Evolutionary conservation across 2,113 vertebrate species (phyloP).

Genomic region (Pyxicephalus adspersus): DNA sequence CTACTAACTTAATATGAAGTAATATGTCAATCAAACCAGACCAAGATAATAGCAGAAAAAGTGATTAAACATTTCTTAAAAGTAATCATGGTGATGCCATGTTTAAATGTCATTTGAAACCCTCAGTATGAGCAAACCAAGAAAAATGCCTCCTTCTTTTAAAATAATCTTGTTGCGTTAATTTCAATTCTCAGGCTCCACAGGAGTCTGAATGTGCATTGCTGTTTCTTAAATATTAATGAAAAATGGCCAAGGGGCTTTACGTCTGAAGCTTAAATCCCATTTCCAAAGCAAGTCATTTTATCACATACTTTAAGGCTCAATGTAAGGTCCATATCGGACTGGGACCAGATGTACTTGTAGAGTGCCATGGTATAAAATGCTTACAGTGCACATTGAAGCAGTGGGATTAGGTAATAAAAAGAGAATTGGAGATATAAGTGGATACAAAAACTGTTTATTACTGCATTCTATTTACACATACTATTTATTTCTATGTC

Average conservation of each 20-base stretch:
- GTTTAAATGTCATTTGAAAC: slow-evolving; percentile 25
- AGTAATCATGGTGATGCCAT: slow-evolving; percentile 4
- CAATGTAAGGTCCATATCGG: slow-evolving; percentile 48
- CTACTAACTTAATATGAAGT: too few relatives aligned
- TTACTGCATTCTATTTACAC: too few relatives aligned
- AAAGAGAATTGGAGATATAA: too few relatives aligned
- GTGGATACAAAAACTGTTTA: too few relatives aligned
- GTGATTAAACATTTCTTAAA: neutral
- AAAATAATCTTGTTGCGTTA: slow-evolving; percentile 56
- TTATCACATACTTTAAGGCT: slow-evolving; percentile 67
- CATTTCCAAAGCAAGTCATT: slow-evolving; percentile 66
- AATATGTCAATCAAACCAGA: too few relatives aligned
- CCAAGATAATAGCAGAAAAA: too few relatives aligned
- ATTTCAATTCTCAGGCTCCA: slow-evolving; percentile 74
- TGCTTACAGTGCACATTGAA: too few relatives aligned
- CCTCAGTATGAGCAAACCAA: slow-evolving; percentile 40
- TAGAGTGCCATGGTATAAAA: too few relatives aligned
- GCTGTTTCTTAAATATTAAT: slow-evolving; percentile 76
- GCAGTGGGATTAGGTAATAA: too few relatives aligned
- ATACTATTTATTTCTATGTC: too few relatives aligned
- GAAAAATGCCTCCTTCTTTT: slow-evolving; percentile 35
- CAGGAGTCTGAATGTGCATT: slow-evolving; percentile 69
- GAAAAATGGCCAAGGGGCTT: slow-evolving; percentile 69
- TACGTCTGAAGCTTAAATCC: slow-evolving; percentile 64
- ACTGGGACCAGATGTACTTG: too few relatives aligned